A percentile compares a stretch with the other conserved stretches of the same genome.
These are phyloP conservation scores for Asarcornis scutulata DNA, from an alignment of 2,113 vertebrate species.

Conservation along the genomic window DNA sequence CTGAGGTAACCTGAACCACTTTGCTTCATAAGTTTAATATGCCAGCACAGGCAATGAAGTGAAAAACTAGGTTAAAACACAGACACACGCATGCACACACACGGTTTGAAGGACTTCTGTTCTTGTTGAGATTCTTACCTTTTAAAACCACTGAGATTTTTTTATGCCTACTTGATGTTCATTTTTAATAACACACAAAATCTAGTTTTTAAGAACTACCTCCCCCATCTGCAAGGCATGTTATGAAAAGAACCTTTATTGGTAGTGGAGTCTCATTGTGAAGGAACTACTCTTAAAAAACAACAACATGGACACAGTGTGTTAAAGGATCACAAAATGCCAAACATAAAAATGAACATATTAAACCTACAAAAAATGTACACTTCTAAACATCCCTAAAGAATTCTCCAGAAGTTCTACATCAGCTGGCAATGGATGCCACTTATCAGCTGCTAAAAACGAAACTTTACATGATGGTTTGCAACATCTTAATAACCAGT, in stretches of 20 bases:
- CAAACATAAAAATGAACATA: neutral
- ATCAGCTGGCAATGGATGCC: neutral
- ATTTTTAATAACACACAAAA: neutral
- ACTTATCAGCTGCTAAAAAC: neutral
- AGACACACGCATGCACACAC: too few species aligned
- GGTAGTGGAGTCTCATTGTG: neutral
- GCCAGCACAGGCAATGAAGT: neutral
- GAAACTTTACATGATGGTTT: neutral
- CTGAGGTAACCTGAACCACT: neutral
- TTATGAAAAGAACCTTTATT: neutral
- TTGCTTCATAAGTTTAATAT: neutral
- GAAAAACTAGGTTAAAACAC: neutral
- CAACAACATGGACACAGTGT: neutral
- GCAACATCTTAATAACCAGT: neutral
- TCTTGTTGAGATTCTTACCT: neutral
- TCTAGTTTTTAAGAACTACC: neutral
- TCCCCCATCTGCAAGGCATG: neutral
- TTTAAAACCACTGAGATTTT: neutral
- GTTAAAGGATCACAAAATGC: neutral
- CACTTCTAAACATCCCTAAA: neutral
- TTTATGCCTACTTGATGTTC: neutral
- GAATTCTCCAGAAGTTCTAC: neutral
- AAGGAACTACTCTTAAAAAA: neutral
- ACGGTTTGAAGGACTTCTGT: neutral
- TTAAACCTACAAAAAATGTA: accelerated